Evolutionary conservation across 2,113 vertebrate species (phyloP), one percentile per base, ranked within the genome.

Genomic region (mouse (Mus musculus)): DNA sequence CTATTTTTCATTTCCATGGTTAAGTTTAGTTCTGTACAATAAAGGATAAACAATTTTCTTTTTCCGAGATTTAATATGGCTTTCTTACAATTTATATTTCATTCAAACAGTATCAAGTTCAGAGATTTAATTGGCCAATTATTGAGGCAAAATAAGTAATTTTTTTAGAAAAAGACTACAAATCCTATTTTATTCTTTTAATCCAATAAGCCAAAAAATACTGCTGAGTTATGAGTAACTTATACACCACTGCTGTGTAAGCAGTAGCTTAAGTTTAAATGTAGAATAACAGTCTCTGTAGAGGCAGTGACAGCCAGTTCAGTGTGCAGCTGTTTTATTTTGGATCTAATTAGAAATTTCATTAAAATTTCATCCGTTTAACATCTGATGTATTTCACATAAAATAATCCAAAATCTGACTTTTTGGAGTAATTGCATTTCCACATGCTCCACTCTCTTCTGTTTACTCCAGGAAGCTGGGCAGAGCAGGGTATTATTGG

Each of bases 91-190:
- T 96, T 93, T 91, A 87, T 54, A 92, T 89, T 91, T 91, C 22
- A 95, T 94, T 90, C 94, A 81, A 94, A 59, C 52, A 91, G 89
- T 69, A 95, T 20, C 59, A 94, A 91, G 46, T 71, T 12, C n/a
- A 86, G 19, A 91, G 72, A 84, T 91, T 93, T 93, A 97, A 96
- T 59, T 90, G 90, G 42, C 13, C 22, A 85, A 20, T 77, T 96
- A 88, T 63, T 81, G 75, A 97, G 63, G 65, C 39, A 90, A 97
- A 78, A 90, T 93, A 96, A 90, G 56, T 49, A 73, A 59, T 76
- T 36, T 84, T 95, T 96, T 91, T 73, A 1, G 61, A 76, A 95
- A 72, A 93, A 88, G 36, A 42, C 10, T 91, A 49, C 26, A 82
- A 61, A n/a, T 90, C 91, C 7, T 9, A 10, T 52, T 16, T 56